These are phyloP conservation scores for Slavum lentiscoides DNA, from an alignment of 2,888 invertebrate genomes.

Conservation along the genomic window DNA sequence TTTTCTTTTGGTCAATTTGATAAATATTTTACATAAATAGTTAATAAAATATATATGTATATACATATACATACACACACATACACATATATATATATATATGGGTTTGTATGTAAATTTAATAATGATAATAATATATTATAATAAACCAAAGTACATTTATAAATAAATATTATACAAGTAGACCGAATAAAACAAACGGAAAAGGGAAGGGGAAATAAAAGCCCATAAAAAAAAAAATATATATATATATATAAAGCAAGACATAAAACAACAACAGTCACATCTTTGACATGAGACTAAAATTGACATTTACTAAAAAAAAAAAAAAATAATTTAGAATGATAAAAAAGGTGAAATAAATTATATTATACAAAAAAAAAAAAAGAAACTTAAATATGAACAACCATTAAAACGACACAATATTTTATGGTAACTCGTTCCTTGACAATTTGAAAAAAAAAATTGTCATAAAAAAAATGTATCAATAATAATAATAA, in stretches of 20 bases:
- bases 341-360: conserved; percentile 48
- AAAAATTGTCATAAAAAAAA: conserved; percentile 48
- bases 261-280: conserved; percentile 41
- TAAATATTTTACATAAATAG: conserved; percentile 52
- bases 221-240: conserved; percentile 35
- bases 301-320: conserved; percentile 52
- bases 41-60: conserved; percentile 42
- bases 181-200: conserved; percentile 14
- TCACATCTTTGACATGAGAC: conserved; percentile 31
- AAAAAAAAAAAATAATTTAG: conserved; percentile 49
- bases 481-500: conserved; percentile 50
- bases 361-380: conserved; percentile 50
- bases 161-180: conserved; percentile 47
- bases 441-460: conserved; percentile 51
- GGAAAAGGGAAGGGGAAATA: conserved; percentile 33
- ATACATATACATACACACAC: conserved; percentile 38
- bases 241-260: conserved; percentile 30
- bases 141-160: conserved; percentile 50
- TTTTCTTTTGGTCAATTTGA: conserved; percentile 46
- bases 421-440: conserved; percentile 53
- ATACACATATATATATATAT: background rate
- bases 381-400: conserved; percentile 52
- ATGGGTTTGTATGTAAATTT: conserved; percentile 43
- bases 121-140: conserved; percentile 47
- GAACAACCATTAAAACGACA: conserved; percentile 53